A percentile compares a stretch with the other conserved stretches of the same genome.
Conservation (phyloP, 35 echinoderm and acorn worm species). For the Lytechinus variegatus region DNA sequence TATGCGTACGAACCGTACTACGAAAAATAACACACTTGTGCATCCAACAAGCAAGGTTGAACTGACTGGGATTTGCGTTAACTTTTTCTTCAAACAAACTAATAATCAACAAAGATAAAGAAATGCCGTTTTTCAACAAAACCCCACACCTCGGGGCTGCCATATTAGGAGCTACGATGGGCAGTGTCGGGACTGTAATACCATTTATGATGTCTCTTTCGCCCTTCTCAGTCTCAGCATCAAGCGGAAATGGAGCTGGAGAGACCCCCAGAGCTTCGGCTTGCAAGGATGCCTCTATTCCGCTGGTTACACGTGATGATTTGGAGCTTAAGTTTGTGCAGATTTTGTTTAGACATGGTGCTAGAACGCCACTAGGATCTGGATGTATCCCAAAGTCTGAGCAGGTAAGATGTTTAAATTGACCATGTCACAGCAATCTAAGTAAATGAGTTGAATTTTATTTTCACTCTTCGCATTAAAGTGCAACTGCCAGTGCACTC, state of each 20-base stretch:
- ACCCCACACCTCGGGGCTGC: background rate
- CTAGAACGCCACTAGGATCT: background rate
- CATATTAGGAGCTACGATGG: constrained; percentile 13
- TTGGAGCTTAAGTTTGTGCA: constrained; percentile 42
- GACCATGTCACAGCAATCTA: too few species aligned
- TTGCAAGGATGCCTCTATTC: background rate
- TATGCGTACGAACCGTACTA: too few species aligned
- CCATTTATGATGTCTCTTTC: background rate
- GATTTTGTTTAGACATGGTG: constrained; percentile 45
- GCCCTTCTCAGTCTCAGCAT: background rate
- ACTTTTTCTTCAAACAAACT: too few species aligned
- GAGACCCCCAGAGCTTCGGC: background rate
- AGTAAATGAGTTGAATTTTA: too few species aligned
- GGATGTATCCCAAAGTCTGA: constrained; percentile 28
- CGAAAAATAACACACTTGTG: too few species aligned
- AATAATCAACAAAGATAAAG: background rate
- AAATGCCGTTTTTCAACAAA: constrained; percentile 36
- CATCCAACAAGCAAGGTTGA: too few species aligned
- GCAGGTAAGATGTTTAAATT: background rate
- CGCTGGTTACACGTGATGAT: constrained; percentile 16
- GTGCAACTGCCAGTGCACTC: too few species aligned
- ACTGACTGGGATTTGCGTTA: too few species aligned
- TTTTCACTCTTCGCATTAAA: too few species aligned
- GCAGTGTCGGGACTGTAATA: background rate
- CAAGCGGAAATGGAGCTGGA: background rate